Evolutionary conservation across 2,888 invertebrate genomes (phyloP).

Genomic region (Pegoplata infirma): DNA sequence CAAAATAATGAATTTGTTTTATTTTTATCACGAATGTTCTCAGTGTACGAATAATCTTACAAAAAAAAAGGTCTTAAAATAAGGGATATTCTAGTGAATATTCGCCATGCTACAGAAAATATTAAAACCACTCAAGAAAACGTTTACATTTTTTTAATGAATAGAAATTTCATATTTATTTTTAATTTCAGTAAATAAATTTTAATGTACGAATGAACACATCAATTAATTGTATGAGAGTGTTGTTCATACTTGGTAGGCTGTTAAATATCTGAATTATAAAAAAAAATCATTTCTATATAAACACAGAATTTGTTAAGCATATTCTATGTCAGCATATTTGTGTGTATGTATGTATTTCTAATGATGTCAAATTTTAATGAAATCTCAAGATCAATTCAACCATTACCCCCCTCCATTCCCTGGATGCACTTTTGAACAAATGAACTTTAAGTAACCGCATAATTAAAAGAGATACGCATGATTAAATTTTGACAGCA

Average conservation of each 20-base stretch:
- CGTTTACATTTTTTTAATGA: constrained; percentile 33
- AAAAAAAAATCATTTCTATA: constrained; percentile 44
- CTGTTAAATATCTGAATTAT: background rate
- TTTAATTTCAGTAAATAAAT: constrained; percentile 54
- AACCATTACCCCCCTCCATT: constrained; percentile 27
- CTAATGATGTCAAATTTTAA: constrained; percentile 58
- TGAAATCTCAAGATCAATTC: constrained; percentile 61
- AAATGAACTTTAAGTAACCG: constrained; percentile 55
- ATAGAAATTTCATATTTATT: constrained; percentile 39
- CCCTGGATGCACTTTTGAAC: constrained; percentile 23
- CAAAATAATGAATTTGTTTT: too few species aligned
- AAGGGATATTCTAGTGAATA: too few species aligned
- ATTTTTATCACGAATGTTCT: too few species aligned
- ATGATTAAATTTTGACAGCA: constrained; percentile 55
- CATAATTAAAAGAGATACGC: constrained; percentile 61
- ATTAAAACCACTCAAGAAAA: background rate
- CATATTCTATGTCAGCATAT: too few species aligned
- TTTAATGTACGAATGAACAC: constrained; percentile 49
- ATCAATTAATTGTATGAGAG: constrained; percentile 51
- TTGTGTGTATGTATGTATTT: constrained; percentile 1
- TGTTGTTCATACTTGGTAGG: background rate
- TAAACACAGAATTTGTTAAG: too few species aligned
- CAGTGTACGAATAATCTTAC: too few species aligned
- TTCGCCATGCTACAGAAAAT: background rate
- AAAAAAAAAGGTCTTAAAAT: too few species aligned